phyloP scores from a whole-genome alignment of 2,888 invertebrate species.

The Boloria selene region DNA sequence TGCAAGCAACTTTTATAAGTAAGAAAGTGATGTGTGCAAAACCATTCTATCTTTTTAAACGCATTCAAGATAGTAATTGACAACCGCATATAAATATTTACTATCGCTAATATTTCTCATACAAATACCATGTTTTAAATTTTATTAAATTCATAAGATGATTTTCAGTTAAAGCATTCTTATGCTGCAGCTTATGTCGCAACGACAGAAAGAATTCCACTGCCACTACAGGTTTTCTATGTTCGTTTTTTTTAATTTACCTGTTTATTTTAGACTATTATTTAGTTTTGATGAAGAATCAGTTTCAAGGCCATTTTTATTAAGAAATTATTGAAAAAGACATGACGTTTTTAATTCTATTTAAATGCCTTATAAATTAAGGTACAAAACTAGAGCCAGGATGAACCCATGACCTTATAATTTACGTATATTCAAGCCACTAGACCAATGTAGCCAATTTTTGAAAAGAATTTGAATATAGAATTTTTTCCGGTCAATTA shows the following conservation, averaged over 20 bases:
- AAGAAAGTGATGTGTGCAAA: conserved; percentile 17
- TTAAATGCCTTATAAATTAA: background rate
- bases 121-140: conserved; percentile 70
- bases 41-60: conserved; percentile 45
- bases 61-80: conserved; percentile 73
- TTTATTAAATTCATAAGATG: conserved; percentile 78
- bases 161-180: conserved; percentile 78
- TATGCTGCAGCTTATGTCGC: conserved; percentile 60
- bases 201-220: conserved; percentile 27
- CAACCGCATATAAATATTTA: conserved; percentile 64
- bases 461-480: too few relatives aligned
- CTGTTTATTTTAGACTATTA: background rate
- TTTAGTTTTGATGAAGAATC: background rate
- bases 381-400: background rate
- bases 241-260: conserved; percentile 2
- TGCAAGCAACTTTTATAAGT: too few relatives aligned
- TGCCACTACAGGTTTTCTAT: conserved; percentile 2
- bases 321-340: background rate
- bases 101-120: conserved; percentile 62
- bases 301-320: background rate
- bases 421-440: too few relatives aligned
- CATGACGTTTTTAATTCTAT: background rate
- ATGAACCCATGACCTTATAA: too few relatives aligned
- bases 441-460: too few relatives aligned
- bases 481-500: too few relatives aligned